phyloP scores from a whole-genome alignment of 1,140 invertebrate genomes.

The Maconellicoccus hirsutus region DNA sequence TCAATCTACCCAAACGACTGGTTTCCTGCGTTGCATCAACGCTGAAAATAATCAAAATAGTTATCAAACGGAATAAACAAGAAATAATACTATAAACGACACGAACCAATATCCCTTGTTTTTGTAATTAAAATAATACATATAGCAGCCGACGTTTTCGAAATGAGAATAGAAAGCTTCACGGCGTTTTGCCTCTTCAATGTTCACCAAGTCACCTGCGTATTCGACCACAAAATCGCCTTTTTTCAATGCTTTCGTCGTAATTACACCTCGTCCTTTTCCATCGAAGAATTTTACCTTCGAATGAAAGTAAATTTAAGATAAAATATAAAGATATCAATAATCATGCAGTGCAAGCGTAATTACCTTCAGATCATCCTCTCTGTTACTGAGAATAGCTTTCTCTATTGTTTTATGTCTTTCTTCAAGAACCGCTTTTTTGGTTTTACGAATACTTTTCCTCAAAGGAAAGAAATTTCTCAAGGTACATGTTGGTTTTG shows the following conservation, averaged over 20 bases:
- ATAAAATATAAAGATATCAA: no score
- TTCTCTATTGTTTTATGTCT: slow-evolving; percentile 66
- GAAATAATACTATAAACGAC: no score
- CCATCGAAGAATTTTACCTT: slow-evolving; percentile 52
- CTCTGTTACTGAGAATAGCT: slow-evolving; percentile 57
- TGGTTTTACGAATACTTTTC: slow-evolving; percentile 72
- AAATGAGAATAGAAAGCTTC: slow-evolving; percentile 78
- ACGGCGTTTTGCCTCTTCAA: slow-evolving; percentile 64
- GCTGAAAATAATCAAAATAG: slow-evolving; percentile 40
- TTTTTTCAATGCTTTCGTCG: slow-evolving; percentile 60
- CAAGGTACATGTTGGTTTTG: slow-evolving; percentile 34
- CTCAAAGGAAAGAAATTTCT: slow-evolving; percentile 86
- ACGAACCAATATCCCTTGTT: slow-evolving; percentile 85
- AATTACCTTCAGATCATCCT: slow-evolving; percentile 73
- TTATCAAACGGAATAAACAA: not conserved
- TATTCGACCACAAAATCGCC: slow-evolving; percentile 97
- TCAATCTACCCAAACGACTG: slow-evolving; percentile 74
- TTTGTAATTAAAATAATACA: slow-evolving; percentile 96
- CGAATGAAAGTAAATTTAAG: slow-evolving; percentile 23
- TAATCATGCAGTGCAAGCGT: no score
- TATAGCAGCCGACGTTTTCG: slow-evolving; percentile 87
- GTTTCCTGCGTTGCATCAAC: slow-evolving; percentile 93
- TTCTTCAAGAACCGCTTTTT: slow-evolving; percentile 70
- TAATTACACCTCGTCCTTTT: slow-evolving; percentile 66
- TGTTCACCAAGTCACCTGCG: slow-evolving; percentile 80